These are phyloP conservation scores for Tachycineta bicolor DNA, from an alignment of 2,113 vertebrate genomes.

Conservation along the genomic window DNA sequence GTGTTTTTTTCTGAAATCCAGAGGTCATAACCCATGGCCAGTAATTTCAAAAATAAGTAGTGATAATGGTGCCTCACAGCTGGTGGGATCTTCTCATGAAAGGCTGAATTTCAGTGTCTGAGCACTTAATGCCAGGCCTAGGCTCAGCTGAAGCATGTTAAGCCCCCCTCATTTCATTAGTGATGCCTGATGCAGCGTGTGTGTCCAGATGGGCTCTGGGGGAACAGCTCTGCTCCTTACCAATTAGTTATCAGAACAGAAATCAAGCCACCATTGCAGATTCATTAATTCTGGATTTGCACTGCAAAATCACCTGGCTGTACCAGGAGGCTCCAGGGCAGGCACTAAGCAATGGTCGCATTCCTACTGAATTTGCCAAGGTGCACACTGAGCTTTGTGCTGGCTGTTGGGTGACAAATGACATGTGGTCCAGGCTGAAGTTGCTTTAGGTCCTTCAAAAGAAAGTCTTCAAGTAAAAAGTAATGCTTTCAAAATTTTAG, in stretches of 20 bases:
- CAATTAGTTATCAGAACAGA: neutral
- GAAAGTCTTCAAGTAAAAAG: neutral
- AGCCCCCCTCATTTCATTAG: neutral
- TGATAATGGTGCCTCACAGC: neutral
- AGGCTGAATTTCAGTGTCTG: neutral
- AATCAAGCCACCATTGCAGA: neutral
- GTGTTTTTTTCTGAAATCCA: neutral
- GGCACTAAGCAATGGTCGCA: neutral
- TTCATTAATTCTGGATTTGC: neutral
- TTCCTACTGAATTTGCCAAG: neutral
- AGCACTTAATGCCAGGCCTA: neutral
- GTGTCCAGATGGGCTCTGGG: fast-evolving
- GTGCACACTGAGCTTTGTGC: neutral
- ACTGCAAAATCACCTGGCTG: neutral
- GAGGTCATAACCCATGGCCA: neutral
- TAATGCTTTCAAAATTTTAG: neutral
- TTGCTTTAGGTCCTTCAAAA: neutral
- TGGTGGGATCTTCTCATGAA: neutral
- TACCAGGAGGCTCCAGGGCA: neutral
- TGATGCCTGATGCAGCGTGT: neutral
- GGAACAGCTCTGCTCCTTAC: neutral
- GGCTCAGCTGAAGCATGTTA: neutral
- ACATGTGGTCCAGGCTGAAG: neutral
- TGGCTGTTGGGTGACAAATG: neutral
- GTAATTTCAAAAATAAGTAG: neutral